Conservation (phyloP, 1,140 invertebrate genomes). For the Gonioctena quinquepunctata region DNA sequence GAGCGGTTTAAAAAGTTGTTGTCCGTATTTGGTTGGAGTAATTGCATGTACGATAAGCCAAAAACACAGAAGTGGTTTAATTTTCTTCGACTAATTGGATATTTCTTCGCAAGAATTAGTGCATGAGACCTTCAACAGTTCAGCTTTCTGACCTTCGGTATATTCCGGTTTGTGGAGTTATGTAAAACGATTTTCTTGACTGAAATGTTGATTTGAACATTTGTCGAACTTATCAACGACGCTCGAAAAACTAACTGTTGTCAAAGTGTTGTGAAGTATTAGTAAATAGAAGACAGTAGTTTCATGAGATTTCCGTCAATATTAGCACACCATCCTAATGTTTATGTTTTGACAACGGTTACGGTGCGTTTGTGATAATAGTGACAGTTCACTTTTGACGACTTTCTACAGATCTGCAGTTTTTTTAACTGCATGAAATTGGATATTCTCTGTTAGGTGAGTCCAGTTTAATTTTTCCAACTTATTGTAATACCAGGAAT, state of each 20-base stretch:
- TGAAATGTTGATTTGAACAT: neutral
- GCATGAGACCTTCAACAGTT: constrained; percentile 27
- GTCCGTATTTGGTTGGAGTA: constrained; percentile 20
- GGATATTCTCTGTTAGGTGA: neutral
- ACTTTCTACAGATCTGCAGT: neutral
- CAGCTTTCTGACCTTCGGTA: neutral
- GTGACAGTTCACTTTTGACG: neutral
- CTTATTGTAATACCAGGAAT: no score
- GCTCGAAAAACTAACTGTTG: neutral
- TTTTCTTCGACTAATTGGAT: constrained; percentile 29
- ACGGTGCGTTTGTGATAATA: neutral
- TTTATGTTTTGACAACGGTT: neutral
- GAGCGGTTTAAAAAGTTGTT: constrained; percentile 11
- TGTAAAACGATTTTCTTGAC: constrained; percentile 16
- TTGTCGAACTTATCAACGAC: neutral
- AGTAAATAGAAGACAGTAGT: constrained; percentile 19
- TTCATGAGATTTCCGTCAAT: constrained; percentile 19
- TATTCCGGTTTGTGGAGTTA: constrained; percentile 32
- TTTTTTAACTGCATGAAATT: neutral
- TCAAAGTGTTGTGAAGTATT: constrained; percentile 2
- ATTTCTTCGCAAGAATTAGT: constrained; percentile 22
- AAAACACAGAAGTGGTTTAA: constrained; percentile 25
- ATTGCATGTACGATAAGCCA: constrained; percentile 13
- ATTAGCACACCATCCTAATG: constrained; percentile 10
- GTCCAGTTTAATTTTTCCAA: no score